Evolutionary conservation across 2,113 vertebrate species (phyloP).

Genomic region (western clawed frog (Xenopus tropicalis)): DNA sequence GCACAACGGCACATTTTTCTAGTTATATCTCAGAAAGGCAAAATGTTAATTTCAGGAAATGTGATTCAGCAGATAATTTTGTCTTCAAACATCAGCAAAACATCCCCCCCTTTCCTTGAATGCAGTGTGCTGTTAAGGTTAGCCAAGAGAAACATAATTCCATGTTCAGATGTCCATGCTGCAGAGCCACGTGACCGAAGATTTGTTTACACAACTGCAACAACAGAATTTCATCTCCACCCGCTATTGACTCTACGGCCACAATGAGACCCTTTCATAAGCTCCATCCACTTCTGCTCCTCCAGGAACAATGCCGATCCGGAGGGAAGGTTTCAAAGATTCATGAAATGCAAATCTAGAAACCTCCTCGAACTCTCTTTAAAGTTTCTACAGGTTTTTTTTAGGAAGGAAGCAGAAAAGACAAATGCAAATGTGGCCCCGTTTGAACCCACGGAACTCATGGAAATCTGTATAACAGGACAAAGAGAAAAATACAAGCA

Average conservation of each 20-base stretch:
- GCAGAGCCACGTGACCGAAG: slow-evolving; percentile 16
- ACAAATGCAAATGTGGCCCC: not conserved
- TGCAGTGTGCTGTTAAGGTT: not conserved
- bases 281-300: not conserved
- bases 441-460: not conserved
- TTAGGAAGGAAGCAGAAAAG: not conserved
- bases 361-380: not conserved
- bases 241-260: not conserved
- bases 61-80: slow-evolving; percentile 19
- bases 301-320: slow-evolving; percentile 7
- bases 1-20: not conserved
- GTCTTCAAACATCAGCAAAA: slow-evolving; percentile 18
- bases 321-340: slow-evolving; percentile 9
- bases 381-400: not conserved
- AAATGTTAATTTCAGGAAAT: slow-evolving; percentile 28
- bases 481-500: not conserved
- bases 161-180: slow-evolving; percentile 17
- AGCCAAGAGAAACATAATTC: slow-evolving; percentile 29
- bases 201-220: slow-evolving; percentile 35
- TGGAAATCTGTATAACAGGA: not conserved
- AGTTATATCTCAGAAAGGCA: not conserved
- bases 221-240: slow-evolving; percentile 17
- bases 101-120: slow-evolving; percentile 8
- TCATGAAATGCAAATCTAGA: slow-evolving; percentile 18
- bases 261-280: slow-evolving; percentile 22